Evolutionary conservation across 2,113 vertebrate species (phyloP).

Genomic region (Motacilla alba): DNA sequence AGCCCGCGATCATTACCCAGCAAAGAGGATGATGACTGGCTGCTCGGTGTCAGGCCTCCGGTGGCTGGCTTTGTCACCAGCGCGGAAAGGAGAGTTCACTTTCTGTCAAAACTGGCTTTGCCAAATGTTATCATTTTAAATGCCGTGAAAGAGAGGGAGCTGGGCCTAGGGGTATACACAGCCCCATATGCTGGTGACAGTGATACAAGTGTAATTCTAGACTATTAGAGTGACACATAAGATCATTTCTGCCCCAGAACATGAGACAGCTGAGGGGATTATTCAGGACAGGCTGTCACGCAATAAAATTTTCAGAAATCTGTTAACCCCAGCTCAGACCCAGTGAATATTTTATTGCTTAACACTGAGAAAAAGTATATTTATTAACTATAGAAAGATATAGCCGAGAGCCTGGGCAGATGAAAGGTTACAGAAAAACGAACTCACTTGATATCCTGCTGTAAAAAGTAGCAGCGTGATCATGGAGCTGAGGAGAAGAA

Average conservation of each 20-base stretch:
- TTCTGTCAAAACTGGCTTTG: conserved; percentile 88
- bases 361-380: conserved; percentile 78
- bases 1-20: conserved; percentile 84
- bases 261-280: conserved; percentile 83
- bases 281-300: conserved; percentile 89
- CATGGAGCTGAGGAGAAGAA: not conserved
- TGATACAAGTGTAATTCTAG: conserved; percentile 97
- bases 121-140: conserved; percentile 96
- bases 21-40: conserved; percentile 83
- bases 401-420: conserved; percentile 67
- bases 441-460: not conserved
- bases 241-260: conserved; percentile 85
- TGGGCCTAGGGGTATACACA: conserved; percentile 94
- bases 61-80: conserved; percentile 83
- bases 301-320: conserved; percentile 93
- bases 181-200: conserved; percentile 92
- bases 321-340: conserved; percentile 90
- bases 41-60: conserved; percentile 79
- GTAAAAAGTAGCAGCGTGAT: not conserved
- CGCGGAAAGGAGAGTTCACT: conserved; percentile 80
- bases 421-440: conserved; percentile 40
- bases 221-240: conserved; percentile 92
- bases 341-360: conserved; percentile 92
- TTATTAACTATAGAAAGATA: conserved; percentile 89
- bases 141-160: conserved; percentile 89